These are phyloP conservation scores for Pseudochirops cupreus DNA, from an alignment of 2,797 vertebrate genomes.

Conservation along the genomic window DNA sequence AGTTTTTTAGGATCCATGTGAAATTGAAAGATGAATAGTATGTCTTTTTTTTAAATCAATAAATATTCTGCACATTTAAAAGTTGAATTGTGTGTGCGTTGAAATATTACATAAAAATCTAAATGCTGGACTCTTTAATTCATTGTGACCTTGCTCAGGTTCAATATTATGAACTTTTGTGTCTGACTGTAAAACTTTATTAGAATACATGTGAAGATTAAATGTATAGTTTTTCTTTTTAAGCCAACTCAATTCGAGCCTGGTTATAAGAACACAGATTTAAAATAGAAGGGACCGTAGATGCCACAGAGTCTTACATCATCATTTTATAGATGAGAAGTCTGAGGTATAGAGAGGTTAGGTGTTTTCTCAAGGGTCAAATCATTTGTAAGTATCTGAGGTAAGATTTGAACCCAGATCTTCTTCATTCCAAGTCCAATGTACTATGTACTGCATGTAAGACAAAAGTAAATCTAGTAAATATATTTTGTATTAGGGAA, in stretches of 20 bases:
- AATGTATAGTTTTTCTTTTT: not conserved
- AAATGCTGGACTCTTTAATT: not conserved
- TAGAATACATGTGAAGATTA: not conserved
- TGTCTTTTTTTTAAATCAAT: constrained; percentile 29
- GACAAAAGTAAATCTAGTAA: not conserved
- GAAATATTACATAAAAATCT: not conserved
- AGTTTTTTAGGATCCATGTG: constrained; percentile 16
- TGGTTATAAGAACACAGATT: not conserved
- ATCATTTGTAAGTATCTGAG: not conserved
- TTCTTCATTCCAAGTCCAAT: not conserved
- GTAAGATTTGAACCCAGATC: not conserved
- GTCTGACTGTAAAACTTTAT: constrained; percentile 13
- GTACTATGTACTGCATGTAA: not conserved
- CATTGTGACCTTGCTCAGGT: not conserved
- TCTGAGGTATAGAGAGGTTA: not conserved
- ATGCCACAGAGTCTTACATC: not conserved
- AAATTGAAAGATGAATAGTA: not conserved
- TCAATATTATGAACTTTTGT: constrained; percentile 15
- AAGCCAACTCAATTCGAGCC: not conserved
- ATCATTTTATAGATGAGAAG: not conserved
- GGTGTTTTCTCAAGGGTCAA: not conserved
- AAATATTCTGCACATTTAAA: not conserved
- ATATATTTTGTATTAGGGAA: not conserved
- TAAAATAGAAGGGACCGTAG: not conserved
- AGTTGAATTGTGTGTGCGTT: not conserved